Base-by-base conservation (phyloP, 2,797 vertebrate species). In the Pangasius mekongensis region DNA sequence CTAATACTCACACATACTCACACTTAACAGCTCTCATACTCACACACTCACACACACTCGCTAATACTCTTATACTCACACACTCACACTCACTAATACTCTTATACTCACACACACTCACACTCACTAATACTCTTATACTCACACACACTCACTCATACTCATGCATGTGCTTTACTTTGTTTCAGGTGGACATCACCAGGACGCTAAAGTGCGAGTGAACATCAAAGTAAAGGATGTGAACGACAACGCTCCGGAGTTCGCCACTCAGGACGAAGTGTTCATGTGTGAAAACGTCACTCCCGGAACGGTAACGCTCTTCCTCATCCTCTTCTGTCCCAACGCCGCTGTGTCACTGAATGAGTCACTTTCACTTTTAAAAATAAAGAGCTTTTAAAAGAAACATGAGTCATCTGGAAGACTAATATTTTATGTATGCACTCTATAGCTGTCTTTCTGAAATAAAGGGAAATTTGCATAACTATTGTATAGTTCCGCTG, bases 191-290 rank as follows among this genome's bases (percentile, higher is more conserved):
- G 98, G 98, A 54, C 96, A 97, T 89, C 97, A 98, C 90, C 98
- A 98, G 91, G 97, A 98, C 94, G 96, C 97, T 90, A 99, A 98
- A 95, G 98, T 98, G 43, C 97, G 97, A 0, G 97, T 99, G 16
- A 97, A 97, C 89, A 98, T 99, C 91, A 97, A 95, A 91, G 97
- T 99, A 0, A 93, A 97, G 83, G 98, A 99, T 0, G 93, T 97
- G 84, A 99, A 99, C 0, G 98, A 99, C 94, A 99, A 99, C 0
- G 90, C 97, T 24, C 98, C 98, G 49, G 98, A 97, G 91, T 98
- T 99, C 62, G 97, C 97, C 0, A 95, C 95, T 2, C 95, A 97
- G 87, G 97, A 98, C 0, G 98, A 99, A 93, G 97, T 98, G 14
- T 95, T 97, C 18, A 97, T 99, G 92, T 99, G 98, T 95, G 98